These are phyloP conservation scores for Pogonus chalceus DNA, from an alignment of 1,140 invertebrate species.

Conservation along the genomic window DNA sequence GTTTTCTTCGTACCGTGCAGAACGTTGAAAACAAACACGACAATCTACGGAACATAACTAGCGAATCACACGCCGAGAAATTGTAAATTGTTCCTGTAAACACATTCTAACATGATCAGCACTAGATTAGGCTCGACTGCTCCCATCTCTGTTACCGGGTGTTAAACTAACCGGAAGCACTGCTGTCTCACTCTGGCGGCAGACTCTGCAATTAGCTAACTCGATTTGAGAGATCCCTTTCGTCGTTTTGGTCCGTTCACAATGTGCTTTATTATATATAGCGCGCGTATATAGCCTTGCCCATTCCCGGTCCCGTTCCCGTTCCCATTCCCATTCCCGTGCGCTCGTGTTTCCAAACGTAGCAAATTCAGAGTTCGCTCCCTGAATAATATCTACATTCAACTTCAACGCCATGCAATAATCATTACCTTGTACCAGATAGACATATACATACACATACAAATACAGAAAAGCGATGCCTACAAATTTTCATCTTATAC, in stretches of 20 bases:
- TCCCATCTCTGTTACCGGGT: constrained; percentile 18
- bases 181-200: constrained; percentile 5
- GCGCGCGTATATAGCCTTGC: too few species aligned
- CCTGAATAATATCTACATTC: too few species aligned
- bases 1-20: neutral
- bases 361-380: too few species aligned
- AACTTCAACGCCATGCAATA: too few species aligned
- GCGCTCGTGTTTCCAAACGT: too few species aligned
- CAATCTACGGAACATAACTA: constrained; percentile 27
- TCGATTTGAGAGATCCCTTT: constrained; percentile 9
- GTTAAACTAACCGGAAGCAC: constrained; percentile 22
- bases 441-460: too few species aligned
- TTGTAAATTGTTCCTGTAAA: constrained; percentile 35
- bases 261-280: neutral
- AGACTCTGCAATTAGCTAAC: constrained; percentile 9
- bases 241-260: constrained; percentile 2
- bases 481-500: too few species aligned
- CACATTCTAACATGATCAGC: constrained; percentile 38
- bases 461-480: too few species aligned
- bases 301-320: too few species aligned
- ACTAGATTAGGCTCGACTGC: constrained; percentile 29
- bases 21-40: neutral
- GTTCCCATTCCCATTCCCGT: too few species aligned
- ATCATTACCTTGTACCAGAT: too few species aligned
- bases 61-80: constrained; percentile 27